Base-by-base conservation (phyloP, 2,113 vertebrate genomes). In the Pungitius pungitius region DNA sequence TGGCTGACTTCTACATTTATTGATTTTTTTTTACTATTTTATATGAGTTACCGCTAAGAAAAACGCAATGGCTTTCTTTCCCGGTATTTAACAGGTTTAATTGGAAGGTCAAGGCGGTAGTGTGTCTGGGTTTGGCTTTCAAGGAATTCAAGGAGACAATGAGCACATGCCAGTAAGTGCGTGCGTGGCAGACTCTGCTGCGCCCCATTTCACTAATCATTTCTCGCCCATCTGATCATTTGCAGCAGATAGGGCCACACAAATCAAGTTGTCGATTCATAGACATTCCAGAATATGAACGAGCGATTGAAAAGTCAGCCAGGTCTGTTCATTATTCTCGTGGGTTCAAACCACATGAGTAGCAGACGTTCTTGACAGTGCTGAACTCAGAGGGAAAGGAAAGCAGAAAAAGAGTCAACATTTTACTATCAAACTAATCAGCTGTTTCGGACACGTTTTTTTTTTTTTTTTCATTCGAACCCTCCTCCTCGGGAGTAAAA, bases 201-300 rank as follows among this genome's bases (percentile, higher is more conserved):
- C 84, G 82, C 81, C 89, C 70, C 52, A 14, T 71, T 80, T 69
- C 26, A 75, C 85, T 63, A 90, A 80, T 89, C 77, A 90, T 78
- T 81, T 56, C 59, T 69, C 81, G 75, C 82, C 55, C 61, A 27
- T 66, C 70, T 26, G 58, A 88, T 90, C 75, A 78, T 77, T 40
- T 68, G 56, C 65, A 54, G 78, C 69, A 78, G 83, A 87, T 85
- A 80, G 85, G 69, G 52, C 56, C 45, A 54, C 56, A 80, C 75
- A 64, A 85, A 84, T 83, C 82, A 75, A 42, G 55, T 58, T 72
- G 67, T 87, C 80, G 13, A 42, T 87, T 82, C 83, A 81, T 89
- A 91, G 89, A 92, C 86, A 87, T 88, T 82, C 60, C 57, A 76
- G 80, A 85, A 82, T 60, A 74, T 71, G 70, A 80, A 83, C 71